Conservation (phyloP, 2,888 invertebrate species). For the Prosapia bicincta region DNA sequence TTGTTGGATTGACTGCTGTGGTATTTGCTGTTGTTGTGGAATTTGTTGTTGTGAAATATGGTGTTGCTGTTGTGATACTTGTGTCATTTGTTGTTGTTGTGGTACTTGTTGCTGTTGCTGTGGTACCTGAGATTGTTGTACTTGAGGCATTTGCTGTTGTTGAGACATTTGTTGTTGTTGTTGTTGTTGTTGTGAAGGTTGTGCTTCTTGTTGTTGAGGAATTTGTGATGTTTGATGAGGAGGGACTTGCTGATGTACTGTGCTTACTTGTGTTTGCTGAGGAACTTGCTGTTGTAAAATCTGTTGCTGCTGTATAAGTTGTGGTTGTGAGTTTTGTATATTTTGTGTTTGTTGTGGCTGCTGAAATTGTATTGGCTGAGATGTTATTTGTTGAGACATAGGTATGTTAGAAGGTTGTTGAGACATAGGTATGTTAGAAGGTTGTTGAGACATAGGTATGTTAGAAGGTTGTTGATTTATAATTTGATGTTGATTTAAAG, state of each 20-base stretch:
- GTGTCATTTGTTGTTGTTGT: too few species aligned
- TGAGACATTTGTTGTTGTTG: constrained; percentile 17
- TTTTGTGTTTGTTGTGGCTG: constrained; percentile 18
- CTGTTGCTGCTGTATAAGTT: constrained; percentile 17
- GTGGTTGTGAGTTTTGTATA: background rate
- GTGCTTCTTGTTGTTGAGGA: constrained; percentile 17
- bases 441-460: constrained; percentile 21
- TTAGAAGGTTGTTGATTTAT: constrained; percentile 19
- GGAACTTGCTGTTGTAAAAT: constrained; percentile 11
- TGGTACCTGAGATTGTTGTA: background rate
- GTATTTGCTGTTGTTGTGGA: constrained; percentile 38
- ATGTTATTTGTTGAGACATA: too few species aligned
- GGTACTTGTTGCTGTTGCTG: constrained; percentile 37
- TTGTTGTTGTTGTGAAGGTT: constrained; percentile 21
- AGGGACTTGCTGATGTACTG: constrained; percentile 13
- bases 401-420: too few species aligned
- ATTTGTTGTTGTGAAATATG: constrained; percentile 40
- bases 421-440: too few species aligned
- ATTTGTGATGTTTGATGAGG: constrained; percentile 6
- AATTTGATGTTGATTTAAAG: constrained; percentile 10
- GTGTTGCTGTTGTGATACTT: constrained; percentile 36
- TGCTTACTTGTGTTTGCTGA: constrained; percentile 3
- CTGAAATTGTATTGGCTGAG: constrained; percentile 18
- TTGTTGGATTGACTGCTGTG: constrained; percentile 37
- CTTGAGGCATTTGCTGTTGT: constrained; percentile 23